Conservation (phyloP, 2,888 invertebrate genomes). For the Eupithecia tripunctaria region DNA sequence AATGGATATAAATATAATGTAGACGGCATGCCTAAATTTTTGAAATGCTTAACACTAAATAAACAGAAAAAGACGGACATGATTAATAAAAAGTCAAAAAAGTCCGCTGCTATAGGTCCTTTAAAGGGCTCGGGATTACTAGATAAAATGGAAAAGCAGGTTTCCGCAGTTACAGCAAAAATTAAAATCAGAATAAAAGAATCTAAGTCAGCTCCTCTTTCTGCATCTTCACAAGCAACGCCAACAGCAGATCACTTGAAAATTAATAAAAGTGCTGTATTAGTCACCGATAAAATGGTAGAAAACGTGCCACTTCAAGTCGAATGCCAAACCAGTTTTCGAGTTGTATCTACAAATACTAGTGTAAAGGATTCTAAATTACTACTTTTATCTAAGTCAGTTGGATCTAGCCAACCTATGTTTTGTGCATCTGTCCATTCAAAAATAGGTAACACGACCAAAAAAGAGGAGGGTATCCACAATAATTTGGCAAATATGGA, state of each 20-base stretch:
- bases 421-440: not conserved
- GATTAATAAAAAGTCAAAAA: not conserved
- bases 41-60: not conserved
- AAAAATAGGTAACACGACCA: not conserved
- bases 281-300: not conserved
- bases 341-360: not conserved
- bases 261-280: not conserved
- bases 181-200: not conserved
- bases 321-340: not conserved
- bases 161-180: not conserved
- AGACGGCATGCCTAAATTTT: not conserved
- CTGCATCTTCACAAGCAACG: not conserved
- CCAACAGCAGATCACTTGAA: not conserved
- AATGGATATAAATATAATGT: not conserved
- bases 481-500: not conserved
- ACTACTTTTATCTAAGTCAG: not conserved
- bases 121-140: not conserved
- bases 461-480: not conserved
- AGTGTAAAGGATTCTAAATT: not conserved
- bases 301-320: not conserved
- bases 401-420: not conserved
- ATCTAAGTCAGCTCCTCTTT: not conserved
- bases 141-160: not conserved
- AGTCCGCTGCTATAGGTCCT: not conserved
- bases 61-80: not conserved